Conservation (phyloP, 1,140 invertebrate species). For the Lerema accius region DNA sequence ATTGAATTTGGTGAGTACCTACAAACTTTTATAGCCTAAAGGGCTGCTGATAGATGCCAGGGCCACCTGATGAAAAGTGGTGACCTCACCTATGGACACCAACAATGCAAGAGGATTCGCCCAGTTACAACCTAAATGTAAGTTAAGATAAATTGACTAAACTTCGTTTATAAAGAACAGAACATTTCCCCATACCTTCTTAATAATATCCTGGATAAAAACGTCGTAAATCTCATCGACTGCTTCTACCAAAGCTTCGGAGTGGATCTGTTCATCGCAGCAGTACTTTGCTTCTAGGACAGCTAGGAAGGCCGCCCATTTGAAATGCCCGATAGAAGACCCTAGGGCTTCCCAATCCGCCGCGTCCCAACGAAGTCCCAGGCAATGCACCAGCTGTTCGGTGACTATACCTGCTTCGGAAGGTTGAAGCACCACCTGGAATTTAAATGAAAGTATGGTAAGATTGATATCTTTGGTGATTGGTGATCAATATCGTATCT, state of each 20-base stretch:
- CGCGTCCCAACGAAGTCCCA: conserved; percentile 87
- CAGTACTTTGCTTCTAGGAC: conserved; percentile 88
- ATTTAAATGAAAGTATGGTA: conserved; percentile 21
- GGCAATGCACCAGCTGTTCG: conserved; percentile 85
- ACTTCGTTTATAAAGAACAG: too few relatives aligned
- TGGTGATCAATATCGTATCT: too few relatives aligned
- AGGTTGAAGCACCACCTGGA: conserved; percentile 86
- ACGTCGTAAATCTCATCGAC: conserved; percentile 89
- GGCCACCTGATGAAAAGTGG: too few relatives aligned
- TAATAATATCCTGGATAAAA: conserved; percentile 92
- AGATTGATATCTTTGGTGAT: too few relatives aligned
- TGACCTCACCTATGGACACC: too few relatives aligned
- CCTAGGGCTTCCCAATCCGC: conserved; percentile 86
- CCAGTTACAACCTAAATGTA: too few relatives aligned
- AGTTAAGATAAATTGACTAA: too few relatives aligned
- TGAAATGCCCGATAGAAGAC: conserved; percentile 84
- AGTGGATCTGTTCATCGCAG: conserved; percentile 83
- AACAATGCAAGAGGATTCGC: too few relatives aligned
- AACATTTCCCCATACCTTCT: conserved; percentile 90
- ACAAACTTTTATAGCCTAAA: too few relatives aligned
- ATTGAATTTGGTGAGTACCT: too few relatives aligned
- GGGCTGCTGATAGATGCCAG: too few relatives aligned
- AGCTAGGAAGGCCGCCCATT: conserved; percentile 88
- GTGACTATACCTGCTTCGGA: conserved; percentile 86
- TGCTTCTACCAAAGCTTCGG: conserved; percentile 86